Evolutionary conservation across 1,140 invertebrate species (phyloP), one percentile per base, ranked within the genome.

Genomic region (Drosophila burlai): DNA sequence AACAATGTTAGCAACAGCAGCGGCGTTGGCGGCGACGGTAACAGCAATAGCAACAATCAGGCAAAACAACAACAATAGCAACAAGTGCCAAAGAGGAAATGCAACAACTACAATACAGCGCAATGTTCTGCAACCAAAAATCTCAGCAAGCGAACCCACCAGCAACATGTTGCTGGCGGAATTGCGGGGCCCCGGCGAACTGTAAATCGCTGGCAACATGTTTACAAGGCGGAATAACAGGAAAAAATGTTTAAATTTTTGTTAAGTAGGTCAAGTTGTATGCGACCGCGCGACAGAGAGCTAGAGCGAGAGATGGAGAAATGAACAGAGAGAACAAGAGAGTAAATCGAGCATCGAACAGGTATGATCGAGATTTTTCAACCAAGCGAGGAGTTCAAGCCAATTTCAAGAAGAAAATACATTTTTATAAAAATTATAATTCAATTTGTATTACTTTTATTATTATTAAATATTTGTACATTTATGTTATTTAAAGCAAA

Each of bases 231-330:
- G 69, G 79, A 87, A 92, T 92, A 92, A 92, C 91, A 89, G 91
- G 91, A 92, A 92, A 92, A 92, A 92, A 82, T 81, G 81, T 86
- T 91, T 34, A 86, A 83, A 89, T 78, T 92, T 91, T 87, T 90
- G 69, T 90, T 89, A 89, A 89, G 85, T 92, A 92, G 91, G 91
- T 92, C 91, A 92, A 86, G 91, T 91, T 92, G 91, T 76, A 60
- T 50, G 57, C 54, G 49, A 45, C 55, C 42, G 43, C n/a, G 43
- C 40, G 29, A 16, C 42, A 45, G 57, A 43, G 54, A 45, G 58
- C 63, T 57, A 68, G 63, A 76, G 49, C 26, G 57, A 45, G 58
- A 31, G 38, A 34, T 13, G 57, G 61, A 54, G 31, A 42, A 49
- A 60, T 31, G 26, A 57, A 65, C 16, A 68, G 58, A 55, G 52